Conservation (phyloP, 64 coral and sea anemone genomes). For the Catalaphyllia jardinei region DNA sequence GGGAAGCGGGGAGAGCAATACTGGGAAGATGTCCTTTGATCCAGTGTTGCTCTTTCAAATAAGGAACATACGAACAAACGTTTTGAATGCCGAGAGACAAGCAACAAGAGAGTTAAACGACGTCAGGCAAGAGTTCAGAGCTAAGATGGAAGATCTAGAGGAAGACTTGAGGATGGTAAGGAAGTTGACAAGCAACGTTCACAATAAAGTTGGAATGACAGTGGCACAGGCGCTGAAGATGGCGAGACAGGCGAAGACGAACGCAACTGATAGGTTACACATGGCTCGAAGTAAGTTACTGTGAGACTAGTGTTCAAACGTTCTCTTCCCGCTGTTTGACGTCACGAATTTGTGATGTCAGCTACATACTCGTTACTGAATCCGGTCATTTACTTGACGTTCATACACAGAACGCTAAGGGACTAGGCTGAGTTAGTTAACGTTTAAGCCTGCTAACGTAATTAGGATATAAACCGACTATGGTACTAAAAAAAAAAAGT, state of each 20-base stretch:
- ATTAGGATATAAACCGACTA: no score
- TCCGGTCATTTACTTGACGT: no score
- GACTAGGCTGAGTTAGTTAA: no score
- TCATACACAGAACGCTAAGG: no score
- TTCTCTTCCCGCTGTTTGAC: background rate
- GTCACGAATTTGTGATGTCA: background rate
- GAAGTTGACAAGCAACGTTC: slow-evolving; percentile 19
- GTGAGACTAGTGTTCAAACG: no score
- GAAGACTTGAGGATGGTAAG: slow-evolving; percentile 37
- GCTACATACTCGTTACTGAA: no score
- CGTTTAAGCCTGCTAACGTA: no score
- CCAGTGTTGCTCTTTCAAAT: slow-evolving; percentile 15
- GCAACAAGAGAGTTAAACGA: slow-evolving; percentile 41
- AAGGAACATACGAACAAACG: slow-evolving; percentile 35
- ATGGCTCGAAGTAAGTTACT: slow-evolving; percentile 63
- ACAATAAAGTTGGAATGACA: slow-evolving; percentile 28
- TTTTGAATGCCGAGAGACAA: slow-evolving; percentile 49
- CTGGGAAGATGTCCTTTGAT: background rate
- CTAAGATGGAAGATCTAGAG: slow-evolving; percentile 37
- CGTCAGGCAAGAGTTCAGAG: slow-evolving; percentile 32
- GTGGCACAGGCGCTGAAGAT: slow-evolving; percentile 32
- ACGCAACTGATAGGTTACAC: slow-evolving; percentile 23
- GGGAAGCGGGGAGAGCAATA: background rate
- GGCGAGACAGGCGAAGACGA: slow-evolving; percentile 27
- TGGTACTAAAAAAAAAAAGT: no score